Evolutionary conservation across 2,797 vertebrate genomes (phyloP), one percentile per base, ranked within the genome.

Genomic region (Spinibarbus caldwelli): DNA sequence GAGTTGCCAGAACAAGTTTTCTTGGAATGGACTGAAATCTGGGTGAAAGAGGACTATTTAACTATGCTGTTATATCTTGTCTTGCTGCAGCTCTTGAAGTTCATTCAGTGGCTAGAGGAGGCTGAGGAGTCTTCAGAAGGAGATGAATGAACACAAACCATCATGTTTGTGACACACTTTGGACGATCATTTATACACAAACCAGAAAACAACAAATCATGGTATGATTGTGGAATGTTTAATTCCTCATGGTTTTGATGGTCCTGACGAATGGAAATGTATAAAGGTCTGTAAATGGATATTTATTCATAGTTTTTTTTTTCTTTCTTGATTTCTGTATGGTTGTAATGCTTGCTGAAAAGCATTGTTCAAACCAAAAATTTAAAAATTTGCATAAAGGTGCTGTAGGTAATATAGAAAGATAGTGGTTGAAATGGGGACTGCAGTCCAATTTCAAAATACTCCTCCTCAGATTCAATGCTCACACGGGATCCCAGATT

Each of bases 91-190:
- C 82, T 89, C n/a, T 31, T 89, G 80, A 89, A 88, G 85, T 88
- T 89, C 47, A 89, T 89, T 62, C 86, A 98, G 93, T 99, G 98
- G 98, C 91, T 99, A 86, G 92, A 97, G 88, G 98, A 99, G 90
- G 98, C 98, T 2, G 98, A 99, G 90, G 98, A 96, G 94, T 98
- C 97, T 26, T 99, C 97, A 0, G 97, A 96, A 70, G 97, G 95
- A 67, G 94, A 92, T 10, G 92, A 96, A 89, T 96, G 90, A 96
- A 0, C 34, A 64, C 21, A 5, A n/a, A 80, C 43, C 77, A 23
- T 31, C 36, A 2, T 43, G 0, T 47, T 3, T 77, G 43, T 17
- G 80, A n/a, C n/a, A 83, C 34, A 64, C 10, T 15, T 41, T 31
- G n/a, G 45, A 70, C 31, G 1, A 43, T 66, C 59, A 64, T 43